Percentiles rank a stretch among this genome's conserved stretches.
These are phyloP conservation scores for Venusia cambrica DNA, from an alignment of 2,888 invertebrate species.

Conservation along the genomic window DNA sequence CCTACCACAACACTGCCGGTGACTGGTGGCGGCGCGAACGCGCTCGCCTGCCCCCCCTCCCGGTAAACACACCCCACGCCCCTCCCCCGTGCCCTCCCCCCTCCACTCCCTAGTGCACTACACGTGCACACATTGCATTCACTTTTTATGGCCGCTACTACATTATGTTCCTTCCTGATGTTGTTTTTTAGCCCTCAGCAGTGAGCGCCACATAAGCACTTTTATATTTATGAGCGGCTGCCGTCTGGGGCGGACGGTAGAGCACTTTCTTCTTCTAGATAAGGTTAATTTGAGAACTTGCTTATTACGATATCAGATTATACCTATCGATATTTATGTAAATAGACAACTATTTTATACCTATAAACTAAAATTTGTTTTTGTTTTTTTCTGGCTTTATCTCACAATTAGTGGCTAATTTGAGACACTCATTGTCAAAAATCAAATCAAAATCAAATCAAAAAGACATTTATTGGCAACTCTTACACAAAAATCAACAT, in stretches of 20 bases:
- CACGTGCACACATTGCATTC: slow-evolving; percentile 78
- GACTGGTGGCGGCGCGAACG: slow-evolving; percentile 40
- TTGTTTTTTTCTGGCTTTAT: too few species aligned
- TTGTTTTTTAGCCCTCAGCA: slow-evolving; percentile 67
- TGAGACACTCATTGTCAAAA: too few species aligned
- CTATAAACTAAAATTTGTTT: too few species aligned
- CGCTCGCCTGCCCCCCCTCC: slow-evolving; percentile 63
- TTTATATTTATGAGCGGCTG: slow-evolving; percentile 72
- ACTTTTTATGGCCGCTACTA: slow-evolving; percentile 76
- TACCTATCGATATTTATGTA: too few species aligned
- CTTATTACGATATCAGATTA: slow-evolving; percentile 18
- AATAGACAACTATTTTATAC: too few species aligned
- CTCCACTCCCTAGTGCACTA: slow-evolving; percentile 56
- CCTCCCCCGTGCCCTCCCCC: slow-evolving; percentile 43
- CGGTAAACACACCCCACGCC: slow-evolving; percentile 74
- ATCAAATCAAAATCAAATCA: too few species aligned
- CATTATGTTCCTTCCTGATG: slow-evolving; percentile 74
- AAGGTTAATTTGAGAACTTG: slow-evolving; percentile 60
- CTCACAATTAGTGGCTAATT: too few species aligned
- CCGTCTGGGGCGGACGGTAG: slow-evolving; percentile 58
- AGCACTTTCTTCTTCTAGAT: slow-evolving; percentile 58
- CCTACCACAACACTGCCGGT: slow-evolving; percentile 84
- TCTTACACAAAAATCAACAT: too few species aligned
- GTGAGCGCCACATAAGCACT: slow-evolving; percentile 75
- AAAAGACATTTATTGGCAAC: too few species aligned